These are phyloP conservation scores for Chiridota heheva DNA, from an alignment of 35 echinoderm and acorn worm genomes.

Conservation along the genomic window DNA sequence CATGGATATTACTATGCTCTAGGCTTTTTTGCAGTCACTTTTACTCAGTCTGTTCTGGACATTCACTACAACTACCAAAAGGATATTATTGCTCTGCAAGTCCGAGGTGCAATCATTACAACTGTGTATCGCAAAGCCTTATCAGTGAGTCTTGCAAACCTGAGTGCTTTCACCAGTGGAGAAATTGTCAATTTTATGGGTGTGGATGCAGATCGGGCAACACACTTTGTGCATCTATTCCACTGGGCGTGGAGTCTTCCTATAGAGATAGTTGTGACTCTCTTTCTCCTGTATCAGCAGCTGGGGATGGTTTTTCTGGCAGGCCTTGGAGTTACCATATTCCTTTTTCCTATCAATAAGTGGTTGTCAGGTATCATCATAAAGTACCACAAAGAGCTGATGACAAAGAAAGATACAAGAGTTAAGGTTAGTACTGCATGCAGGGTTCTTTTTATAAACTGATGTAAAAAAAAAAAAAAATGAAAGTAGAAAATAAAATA, in stretches of 20 bases:
- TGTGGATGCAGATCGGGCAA: conserved; percentile 79
- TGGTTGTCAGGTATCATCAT: conserved; percentile 86
- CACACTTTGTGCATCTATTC: conserved; percentile 87
- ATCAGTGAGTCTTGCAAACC: conserved; percentile 61
- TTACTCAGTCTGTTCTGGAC: conserved; percentile 57
- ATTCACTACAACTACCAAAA: conserved; percentile 92
- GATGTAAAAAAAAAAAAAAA: too few relatives aligned
- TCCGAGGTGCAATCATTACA: conserved; percentile 76
- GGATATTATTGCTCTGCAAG: conserved; percentile 62
- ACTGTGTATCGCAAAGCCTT: conserved; percentile 85
- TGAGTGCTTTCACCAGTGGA: conserved; percentile 81
- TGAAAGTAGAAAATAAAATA: too few relatives aligned
- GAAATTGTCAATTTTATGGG: conserved; percentile 99
- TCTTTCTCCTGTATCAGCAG: conserved; percentile 82
- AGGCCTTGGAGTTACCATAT: conserved; percentile 73
- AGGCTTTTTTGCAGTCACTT: conserved; percentile 69
- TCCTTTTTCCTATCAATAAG: conserved; percentile 87
- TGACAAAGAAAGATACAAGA: conserved; percentile 85
- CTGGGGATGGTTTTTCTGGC: conserved; percentile 57
- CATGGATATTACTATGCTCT: conserved; percentile 89
- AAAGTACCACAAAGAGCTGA: conserved; percentile 73
- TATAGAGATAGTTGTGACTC: conserved; percentile 72
- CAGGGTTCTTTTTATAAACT: too few relatives aligned
- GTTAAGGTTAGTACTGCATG: conserved; percentile 84
- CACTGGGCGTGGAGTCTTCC: conserved; percentile 99